Evolutionary conservation across 2,888 invertebrate genomes (phyloP), one percentile per base, ranked within the genome.

Genomic region (Megastigmus dorsalis): DNA sequence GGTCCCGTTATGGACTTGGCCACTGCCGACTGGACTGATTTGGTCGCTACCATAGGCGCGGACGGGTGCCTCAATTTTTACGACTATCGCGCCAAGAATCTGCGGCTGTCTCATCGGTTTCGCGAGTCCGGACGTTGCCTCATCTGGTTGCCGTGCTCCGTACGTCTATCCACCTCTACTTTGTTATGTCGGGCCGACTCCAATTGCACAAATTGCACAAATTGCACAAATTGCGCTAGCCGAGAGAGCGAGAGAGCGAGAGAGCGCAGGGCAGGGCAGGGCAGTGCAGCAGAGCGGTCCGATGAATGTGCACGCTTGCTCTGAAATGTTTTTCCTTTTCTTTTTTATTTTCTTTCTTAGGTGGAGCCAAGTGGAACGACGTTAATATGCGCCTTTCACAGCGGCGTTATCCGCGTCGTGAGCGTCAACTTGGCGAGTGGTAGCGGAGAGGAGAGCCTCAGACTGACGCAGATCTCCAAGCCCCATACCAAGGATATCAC

Each of bases 1-100:
- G 96, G 97, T 0, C 88, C 90, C 1, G 91, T 97, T 0, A 89
- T 91, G 0, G 92, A 93, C 3, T 91, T 95, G 84, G 93, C 91
- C 26, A 88, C 91, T 0, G 91, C 95, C 13, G 93, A 95, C 0
- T 90, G 92, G 74, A 92, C 93, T 10, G 91, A 93, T 0, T 92
- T 94, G 76, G 85, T 96, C 2, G 91, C 93, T 3, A 93, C 95
- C 0, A 90, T 94, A 0, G 96, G 96, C 0, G 88, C 89, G 76
- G 94, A 94, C 78, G 94, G 96, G 3, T 91, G 92, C 65, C 84
- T 97, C 1, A 92, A 93, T 79, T 88, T 95, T 1, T 95, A 94
- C 83, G 91, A 95, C 83, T 95, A 94, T 75, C 82, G 90, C 0
- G 86, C 87, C 0, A 92, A 92, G 79, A 86, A 86, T 26, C 86